These are phyloP conservation scores for Coccyzus lansbergi DNA, from an alignment of 2,797 vertebrate genomes.

Conservation along the genomic window DNA sequence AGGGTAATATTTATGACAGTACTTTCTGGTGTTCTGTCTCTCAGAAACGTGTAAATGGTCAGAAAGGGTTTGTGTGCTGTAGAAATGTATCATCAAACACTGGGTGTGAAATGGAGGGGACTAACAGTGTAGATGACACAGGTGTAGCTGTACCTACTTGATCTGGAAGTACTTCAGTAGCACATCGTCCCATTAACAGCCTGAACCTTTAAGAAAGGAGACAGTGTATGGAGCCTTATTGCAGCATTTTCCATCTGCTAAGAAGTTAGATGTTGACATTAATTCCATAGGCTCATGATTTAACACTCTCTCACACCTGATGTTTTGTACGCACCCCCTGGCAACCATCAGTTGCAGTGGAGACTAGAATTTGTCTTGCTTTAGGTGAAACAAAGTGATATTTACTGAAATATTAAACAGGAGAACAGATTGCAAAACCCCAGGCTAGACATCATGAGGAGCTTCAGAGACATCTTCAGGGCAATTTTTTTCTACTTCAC, in stretches of 20 bases:
- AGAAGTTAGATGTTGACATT: constrained; percentile 33
- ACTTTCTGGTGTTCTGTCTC: not conserved
- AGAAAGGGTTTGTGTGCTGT: not conserved
- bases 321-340: constrained; percentile 28
- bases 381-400: constrained; percentile 74
- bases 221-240: not conserved
- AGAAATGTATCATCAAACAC: not conserved
- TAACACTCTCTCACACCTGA: constrained; percentile 65
- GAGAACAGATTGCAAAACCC: constrained; percentile 73
- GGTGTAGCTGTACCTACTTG: not conserved
- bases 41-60: not conserved
- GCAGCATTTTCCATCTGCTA: constrained; percentile 57
- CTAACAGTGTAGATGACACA: not conserved
- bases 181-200: constrained; percentile 1
- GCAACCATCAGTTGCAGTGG: constrained; percentile 54
- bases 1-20: not conserved
- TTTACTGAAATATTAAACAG: constrained; percentile 75
- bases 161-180: not conserved
- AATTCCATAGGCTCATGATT: constrained; percentile 58
- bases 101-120: not conserved
- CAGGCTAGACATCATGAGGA: constrained; percentile 67
- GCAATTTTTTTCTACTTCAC: constrained; percentile 66
- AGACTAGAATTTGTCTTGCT: constrained; percentile 73
- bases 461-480: constrained; percentile 68
- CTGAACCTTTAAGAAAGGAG: constrained; percentile 16